Percentiles rank a stretch among this genome's conserved stretches.
Conservation (phyloP, 2,797 vertebrate species). For the Xenops minutus region DNA sequence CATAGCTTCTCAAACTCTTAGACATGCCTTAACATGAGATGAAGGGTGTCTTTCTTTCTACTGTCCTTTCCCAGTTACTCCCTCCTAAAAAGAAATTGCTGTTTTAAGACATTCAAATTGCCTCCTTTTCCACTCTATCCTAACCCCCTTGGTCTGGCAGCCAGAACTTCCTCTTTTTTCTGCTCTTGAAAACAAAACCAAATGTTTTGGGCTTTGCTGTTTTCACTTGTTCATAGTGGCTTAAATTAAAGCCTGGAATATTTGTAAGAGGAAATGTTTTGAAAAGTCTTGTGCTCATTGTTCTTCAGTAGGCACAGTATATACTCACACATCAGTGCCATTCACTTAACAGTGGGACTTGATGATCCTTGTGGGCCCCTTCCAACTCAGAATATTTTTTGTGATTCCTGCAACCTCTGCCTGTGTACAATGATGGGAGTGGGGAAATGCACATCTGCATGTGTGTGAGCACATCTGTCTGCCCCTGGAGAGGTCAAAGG, state of each 20-base stretch:
- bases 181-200: background rate
- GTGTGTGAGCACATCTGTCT: background rate
- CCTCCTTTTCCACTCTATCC: background rate
- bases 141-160: background rate
- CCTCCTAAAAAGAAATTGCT: background rate
- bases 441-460: background rate
- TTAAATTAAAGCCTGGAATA: slow-evolving; percentile 17
- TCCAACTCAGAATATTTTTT: background rate
- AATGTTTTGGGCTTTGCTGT: background rate
- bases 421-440: background rate
- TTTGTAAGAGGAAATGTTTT: background rate
- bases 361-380: background rate
- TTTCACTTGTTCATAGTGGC: background rate
- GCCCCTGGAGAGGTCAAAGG: background rate
- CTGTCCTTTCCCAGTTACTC: background rate
- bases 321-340: background rate
- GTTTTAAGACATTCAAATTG: background rate
- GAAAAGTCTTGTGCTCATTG: background rate
- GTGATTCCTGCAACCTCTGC: background rate
- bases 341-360: background rate
- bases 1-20: slow-evolving; percentile 16
- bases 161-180: background rate
- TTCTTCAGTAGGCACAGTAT: background rate
- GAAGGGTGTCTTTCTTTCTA: background rate
- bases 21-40: background rate